Evolutionary conservation across 1,140 invertebrate genomes (phyloP), one percentile per base, ranked within the genome.

Genomic region (Eumaeus atala): DNA sequence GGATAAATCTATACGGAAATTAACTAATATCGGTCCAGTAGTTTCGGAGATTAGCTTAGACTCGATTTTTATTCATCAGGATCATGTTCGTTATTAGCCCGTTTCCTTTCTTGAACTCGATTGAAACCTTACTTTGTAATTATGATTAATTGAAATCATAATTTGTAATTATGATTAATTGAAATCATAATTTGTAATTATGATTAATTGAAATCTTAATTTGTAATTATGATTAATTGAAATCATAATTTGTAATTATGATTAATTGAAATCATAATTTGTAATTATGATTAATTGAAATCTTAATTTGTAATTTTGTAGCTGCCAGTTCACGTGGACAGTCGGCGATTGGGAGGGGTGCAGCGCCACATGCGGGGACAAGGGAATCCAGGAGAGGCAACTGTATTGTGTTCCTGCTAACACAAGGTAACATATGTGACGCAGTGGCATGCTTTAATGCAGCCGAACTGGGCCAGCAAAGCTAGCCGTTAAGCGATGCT

Each of bases 321-420:
- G 91, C 64, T 92, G 91, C 59, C 87, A 90, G 44, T 92, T 91
- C 71, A 82, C 89, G 56, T 92, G 92, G 91, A 67, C 90, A 8
- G 59, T 88, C 0, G 91, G 90, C 1, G 80, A 88, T 9, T 93
- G 92, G 92, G 92, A 92, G 70, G 80, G 87, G 14, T 94, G 92
- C 69, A 90, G 88, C 10, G 83, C 88, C 3, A 91, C 90, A 2
- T 93, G 92, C 63, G 92, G 92, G 8, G 72, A 77, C 14, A 59
- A 68, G 6, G 92, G 92, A 0, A 60, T 89, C 0, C 91, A 93
- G 69, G 77, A 88, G 55, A 87, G 92, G 51, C 87, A 91, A 70
- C 71, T 92, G 9, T 92, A 89, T 69, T 93, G 93, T 73, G 87
- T 93, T 6, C 90, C 87, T 33, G 74, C 67, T 62, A 74, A 77